Percentiles rank a stretch among this genome's conserved stretches.
Conservation (phyloP, 2,113 vertebrate species). For the Lasiurus cinereus region DNA sequence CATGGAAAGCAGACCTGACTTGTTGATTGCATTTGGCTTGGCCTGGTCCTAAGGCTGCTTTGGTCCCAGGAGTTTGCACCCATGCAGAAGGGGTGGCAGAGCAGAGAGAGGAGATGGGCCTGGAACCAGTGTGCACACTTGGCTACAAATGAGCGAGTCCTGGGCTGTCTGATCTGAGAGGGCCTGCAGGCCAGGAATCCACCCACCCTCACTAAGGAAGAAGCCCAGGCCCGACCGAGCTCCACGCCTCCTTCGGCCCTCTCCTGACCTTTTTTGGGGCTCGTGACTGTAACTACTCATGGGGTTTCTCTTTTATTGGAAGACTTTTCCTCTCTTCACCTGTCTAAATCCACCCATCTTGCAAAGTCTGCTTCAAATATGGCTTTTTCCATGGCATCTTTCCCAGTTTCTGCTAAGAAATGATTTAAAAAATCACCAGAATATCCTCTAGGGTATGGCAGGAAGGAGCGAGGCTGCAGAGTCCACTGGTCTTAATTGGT, state of each 20-base stretch:
- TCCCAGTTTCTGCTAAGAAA: background rate
- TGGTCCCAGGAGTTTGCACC: background rate
- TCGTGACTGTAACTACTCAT: background rate
- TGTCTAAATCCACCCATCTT: conserved; percentile 1
- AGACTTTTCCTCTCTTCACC: background rate
- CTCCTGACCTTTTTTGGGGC: background rate
- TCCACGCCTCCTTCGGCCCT: background rate
- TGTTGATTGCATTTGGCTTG: background rate
- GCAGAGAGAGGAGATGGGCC: background rate
- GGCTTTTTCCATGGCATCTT: background rate
- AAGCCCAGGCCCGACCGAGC: background rate
- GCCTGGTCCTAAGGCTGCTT: background rate
- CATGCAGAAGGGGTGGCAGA: background rate
- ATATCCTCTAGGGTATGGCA: background rate
- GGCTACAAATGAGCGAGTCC: background rate
- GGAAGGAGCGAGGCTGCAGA: background rate
- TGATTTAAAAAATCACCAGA: conserved; percentile 57
- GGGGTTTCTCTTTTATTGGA: background rate
- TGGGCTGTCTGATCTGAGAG: background rate
- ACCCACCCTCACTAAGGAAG: background rate
- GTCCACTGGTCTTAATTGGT: background rate
- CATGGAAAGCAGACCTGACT: background rate
- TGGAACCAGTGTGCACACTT: background rate
- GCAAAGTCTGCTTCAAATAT: conserved; percentile 55
- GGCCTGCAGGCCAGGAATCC: background rate